These are phyloP conservation scores for Strix occidentalis DNA, from an alignment of 2,797 vertebrate genomes.

Conservation along the genomic window DNA sequence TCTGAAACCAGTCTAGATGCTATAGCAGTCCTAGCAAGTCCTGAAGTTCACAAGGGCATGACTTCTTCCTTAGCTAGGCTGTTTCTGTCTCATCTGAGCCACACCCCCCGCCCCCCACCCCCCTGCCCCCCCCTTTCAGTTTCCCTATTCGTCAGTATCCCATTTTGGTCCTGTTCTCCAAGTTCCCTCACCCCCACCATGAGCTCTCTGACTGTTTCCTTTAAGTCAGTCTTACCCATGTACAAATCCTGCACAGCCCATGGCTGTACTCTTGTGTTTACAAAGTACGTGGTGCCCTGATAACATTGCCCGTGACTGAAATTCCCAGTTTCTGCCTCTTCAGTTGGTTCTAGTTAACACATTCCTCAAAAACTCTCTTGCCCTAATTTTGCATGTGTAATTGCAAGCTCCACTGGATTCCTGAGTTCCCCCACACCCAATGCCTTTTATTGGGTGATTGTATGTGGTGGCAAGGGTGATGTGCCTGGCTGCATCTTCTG, in stretches of 20 bases:
- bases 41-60: background rate
- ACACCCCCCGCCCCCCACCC: no score
- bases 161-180: background rate
- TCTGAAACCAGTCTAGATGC: background rate
- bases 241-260: background rate
- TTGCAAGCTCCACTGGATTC: background rate
- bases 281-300: rapidly evolving
- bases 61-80: background rate
- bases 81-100: background rate
- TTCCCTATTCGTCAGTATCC: background rate
- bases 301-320: rapidly evolving
- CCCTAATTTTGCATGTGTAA: background rate
- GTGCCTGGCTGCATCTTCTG: background rate
- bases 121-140: background rate
- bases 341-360: background rate
- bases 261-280: background rate
- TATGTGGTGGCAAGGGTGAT: background rate
- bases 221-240: rapidly evolving
- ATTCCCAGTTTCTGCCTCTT: background rate
- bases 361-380: background rate
- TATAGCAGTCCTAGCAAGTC: background rate
- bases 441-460: background rate
- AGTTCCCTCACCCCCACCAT: background rate
- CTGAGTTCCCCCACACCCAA: background rate
- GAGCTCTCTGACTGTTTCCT: background rate